Percentiles rank a stretch among this genome's conserved stretches.
phyloP scores from a whole-genome alignment of 2,888 invertebrate species.

The Sphecodes monilicornis region DNA sequence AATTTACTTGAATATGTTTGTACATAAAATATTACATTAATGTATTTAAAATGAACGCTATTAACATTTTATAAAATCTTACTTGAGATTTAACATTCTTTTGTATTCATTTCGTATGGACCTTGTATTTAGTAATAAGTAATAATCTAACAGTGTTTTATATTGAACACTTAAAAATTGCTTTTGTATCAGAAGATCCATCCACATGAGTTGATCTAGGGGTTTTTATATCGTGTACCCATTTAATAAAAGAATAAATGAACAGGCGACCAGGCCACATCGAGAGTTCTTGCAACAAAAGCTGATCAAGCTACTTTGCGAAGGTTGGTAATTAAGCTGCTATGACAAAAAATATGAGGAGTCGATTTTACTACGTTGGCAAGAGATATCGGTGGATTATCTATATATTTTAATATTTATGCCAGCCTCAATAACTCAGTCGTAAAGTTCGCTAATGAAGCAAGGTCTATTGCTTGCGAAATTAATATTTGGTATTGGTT shows the following conservation, averaged over 20 bases:
- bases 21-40: too few species aligned
- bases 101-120: too few species aligned
- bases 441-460: background rate
- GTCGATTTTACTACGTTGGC: too few species aligned
- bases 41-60: too few species aligned
- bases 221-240: background rate
- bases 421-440: background rate
- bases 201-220: too few species aligned
- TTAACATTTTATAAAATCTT: background rate
- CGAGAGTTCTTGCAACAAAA: background rate
- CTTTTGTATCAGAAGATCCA: background rate
- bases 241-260: background rate
- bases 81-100: background rate
- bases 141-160: background rate
- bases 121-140: background rate
- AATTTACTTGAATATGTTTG: too few species aligned
- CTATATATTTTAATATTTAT: background rate
- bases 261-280: background rate
- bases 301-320: background rate
- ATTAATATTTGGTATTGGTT: background rate
- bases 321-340: conserved; percentile 8
- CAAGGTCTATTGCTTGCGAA: background rate
- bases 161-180: background rate
- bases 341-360: background rate
- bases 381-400: background rate